Evolutionary conservation across 1,140 invertebrate species (phyloP).

Genomic region (Mylabris phalerata): DNA sequence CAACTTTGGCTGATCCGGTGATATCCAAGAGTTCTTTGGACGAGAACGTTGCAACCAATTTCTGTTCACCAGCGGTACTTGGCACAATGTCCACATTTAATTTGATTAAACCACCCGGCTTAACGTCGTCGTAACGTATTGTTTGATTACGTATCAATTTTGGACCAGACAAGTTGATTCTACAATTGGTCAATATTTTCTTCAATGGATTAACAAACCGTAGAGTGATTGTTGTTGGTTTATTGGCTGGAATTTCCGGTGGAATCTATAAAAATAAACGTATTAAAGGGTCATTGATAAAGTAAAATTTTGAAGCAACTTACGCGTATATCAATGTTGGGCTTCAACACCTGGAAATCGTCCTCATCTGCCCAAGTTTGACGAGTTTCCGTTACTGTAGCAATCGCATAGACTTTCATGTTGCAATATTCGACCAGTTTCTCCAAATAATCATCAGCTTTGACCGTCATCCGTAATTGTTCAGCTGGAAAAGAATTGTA

Average conservation of each 20-base stretch:
- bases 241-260: conserved; percentile 48
- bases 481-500: conserved; percentile 47
- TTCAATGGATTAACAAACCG: conserved; percentile 65
- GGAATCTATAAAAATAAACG: conserved; percentile 46
- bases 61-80: conserved; percentile 45
- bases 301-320: conserved; percentile 1
- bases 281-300: not conserved
- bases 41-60: conserved; percentile 58
- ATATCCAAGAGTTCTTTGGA: conserved; percentile 60
- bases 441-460: conserved; percentile 58
- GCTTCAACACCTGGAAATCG: conserved; percentile 66
- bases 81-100: conserved; percentile 51
- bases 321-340: conserved; percentile 59
- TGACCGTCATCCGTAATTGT: conserved; percentile 52
- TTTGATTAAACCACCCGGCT: conserved; percentile 46
- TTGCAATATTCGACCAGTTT: conserved; percentile 70
- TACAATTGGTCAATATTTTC: conserved; percentile 52
- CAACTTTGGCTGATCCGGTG: conserved; percentile 48
- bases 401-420: conserved; percentile 65
- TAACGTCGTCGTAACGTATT: conserved; percentile 48
- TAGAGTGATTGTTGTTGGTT: conserved; percentile 49
- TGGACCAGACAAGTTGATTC: conserved; percentile 61
- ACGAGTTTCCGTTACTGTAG: conserved; percentile 62
- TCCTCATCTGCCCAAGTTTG: conserved; percentile 70
- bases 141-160: conserved; percentile 54